Evolutionary conservation across 1,140 invertebrate species (phyloP).

Genomic region (Neodiprion virginianus): DNA sequence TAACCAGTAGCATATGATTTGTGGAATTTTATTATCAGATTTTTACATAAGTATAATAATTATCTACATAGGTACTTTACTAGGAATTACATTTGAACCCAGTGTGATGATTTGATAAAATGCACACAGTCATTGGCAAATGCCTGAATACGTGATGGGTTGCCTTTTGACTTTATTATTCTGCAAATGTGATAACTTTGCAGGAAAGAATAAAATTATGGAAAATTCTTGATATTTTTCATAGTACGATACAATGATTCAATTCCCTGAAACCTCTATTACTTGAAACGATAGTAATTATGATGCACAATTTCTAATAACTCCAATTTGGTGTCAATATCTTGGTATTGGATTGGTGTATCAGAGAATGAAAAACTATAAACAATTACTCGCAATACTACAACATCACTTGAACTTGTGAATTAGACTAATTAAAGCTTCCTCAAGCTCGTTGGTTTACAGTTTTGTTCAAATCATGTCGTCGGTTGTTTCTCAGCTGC

Average conservation of each 20-base stretch:
- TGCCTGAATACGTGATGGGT: neutral
- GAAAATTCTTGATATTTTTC: neutral
- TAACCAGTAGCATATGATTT: neutral
- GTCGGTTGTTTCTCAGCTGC: slow-evolving; percentile 45
- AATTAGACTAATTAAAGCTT: neutral
- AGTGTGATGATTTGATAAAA: neutral
- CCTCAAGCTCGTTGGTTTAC: neutral
- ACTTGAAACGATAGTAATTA: neutral
- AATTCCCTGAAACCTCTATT: neutral
- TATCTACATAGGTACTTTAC: neutral
- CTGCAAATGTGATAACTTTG: neutral
- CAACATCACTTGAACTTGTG: neutral
- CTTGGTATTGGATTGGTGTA: no score
- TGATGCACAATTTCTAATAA: neutral
- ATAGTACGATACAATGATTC: neutral
- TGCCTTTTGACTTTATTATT: neutral
- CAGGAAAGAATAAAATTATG: neutral
- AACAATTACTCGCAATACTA: neutral
- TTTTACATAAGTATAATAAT: neutral
- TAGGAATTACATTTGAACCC: neutral
- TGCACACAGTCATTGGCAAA: neutral
- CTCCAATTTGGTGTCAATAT: no score
- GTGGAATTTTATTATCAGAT: neutral
- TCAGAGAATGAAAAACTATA: neutral
- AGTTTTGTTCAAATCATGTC: slow-evolving; percentile 30